Conservation (phyloP, 2,113 vertebrate species). For the Forbesichthys papilliferus region DNA sequence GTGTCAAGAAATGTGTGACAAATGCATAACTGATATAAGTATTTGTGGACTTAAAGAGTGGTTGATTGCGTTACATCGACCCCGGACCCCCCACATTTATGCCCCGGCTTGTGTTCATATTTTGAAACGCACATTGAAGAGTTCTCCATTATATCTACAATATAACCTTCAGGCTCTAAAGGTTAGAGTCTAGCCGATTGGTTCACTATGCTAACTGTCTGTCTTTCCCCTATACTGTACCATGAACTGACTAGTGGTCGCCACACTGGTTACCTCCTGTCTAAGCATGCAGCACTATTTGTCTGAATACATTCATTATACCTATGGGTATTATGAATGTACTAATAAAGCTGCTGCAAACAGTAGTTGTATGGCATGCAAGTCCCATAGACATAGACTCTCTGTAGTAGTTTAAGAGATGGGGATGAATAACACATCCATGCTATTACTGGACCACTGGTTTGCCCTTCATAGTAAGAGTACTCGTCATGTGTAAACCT, state of each 20-base stretch:
- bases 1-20: too few species aligned
- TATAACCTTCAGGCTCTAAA: not conserved
- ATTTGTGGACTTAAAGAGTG: not conserved
- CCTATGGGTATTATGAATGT: too few species aligned
- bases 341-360: too few species aligned
- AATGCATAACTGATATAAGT: not conserved
- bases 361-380: too few species aligned
- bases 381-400: too few species aligned
- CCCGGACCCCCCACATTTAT: not conserved
- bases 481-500: constrained; percentile 33
- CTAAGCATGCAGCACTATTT: not conserved
- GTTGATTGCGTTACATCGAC: not conserved
- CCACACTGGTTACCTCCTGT: not conserved
- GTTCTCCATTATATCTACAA: too few species aligned
- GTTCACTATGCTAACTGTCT: not conserved
- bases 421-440: constrained; percentile 53
- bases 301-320: too few species aligned
- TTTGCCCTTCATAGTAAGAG: constrained; percentile 26
- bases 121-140: too few species aligned
- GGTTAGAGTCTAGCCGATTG: not conserved
- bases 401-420: not conserved
- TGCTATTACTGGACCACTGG: constrained; percentile 35
- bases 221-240: not conserved
- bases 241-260: not conserved
- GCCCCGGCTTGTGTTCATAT: too few species aligned